Conservation (phyloP, 2,797 vertebrate genomes). For the Phyllotis vaccarum region DNA sequence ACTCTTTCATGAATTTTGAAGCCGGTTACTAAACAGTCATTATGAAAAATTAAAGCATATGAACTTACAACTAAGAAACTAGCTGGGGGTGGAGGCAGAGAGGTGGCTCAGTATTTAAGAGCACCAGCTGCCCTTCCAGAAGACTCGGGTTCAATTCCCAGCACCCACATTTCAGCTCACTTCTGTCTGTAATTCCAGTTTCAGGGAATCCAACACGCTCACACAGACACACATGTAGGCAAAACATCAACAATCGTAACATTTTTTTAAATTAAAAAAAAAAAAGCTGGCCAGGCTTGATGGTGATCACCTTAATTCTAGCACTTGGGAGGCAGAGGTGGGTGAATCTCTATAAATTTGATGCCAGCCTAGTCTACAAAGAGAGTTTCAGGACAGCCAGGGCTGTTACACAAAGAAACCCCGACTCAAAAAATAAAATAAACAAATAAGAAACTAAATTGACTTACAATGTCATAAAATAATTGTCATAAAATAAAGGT, state of each 20-base stretch:
- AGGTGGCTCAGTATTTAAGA: background rate
- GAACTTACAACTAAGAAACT: background rate
- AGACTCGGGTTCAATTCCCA: background rate
- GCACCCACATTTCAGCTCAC: background rate
- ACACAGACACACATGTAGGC: background rate
- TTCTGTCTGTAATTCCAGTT: background rate
- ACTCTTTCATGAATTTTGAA: background rate
- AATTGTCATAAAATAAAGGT: no score
- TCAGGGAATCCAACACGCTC: background rate
- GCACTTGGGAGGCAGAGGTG: no score
- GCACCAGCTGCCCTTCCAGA: background rate
- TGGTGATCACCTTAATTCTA: background rate
- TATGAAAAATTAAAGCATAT: background rate
- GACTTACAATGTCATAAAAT: no score
- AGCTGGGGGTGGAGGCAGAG: background rate
- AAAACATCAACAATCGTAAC: background rate
- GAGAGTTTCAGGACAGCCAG: no score
- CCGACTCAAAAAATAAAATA: no score
- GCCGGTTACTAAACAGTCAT: constrained; percentile 5
- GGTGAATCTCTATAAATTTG: no score
- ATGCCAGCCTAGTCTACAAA: no score
- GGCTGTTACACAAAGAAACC: no score
- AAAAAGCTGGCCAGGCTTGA: no score
- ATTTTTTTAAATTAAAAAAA: background rate
- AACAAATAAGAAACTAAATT: no score